Evolutionary conservation across 2,113 vertebrate species (phyloP).

Genomic region (Piprites chloris): DNA sequence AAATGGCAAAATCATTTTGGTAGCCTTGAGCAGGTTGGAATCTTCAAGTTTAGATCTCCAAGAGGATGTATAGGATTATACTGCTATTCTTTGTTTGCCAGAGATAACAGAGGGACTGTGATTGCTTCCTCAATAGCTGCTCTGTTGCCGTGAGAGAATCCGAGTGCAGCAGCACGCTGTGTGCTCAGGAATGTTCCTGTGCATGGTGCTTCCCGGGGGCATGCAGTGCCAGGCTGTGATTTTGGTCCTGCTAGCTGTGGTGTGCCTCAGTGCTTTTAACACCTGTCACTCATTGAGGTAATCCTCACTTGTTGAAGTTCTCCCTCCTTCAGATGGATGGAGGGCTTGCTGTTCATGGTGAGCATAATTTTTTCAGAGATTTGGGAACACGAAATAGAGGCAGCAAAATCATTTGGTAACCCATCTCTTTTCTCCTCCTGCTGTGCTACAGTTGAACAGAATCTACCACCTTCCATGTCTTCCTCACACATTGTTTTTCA

Average conservation of each 20-base stretch:
- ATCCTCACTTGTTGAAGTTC: background rate
- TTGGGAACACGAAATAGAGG: background rate
- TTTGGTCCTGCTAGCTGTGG: rapidly evolving
- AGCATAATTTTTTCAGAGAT: background rate
- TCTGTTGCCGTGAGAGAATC: background rate
- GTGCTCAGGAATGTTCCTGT: rapidly evolving
- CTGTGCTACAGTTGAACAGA: background rate
- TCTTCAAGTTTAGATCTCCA: background rate
- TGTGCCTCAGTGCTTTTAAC: background rate
- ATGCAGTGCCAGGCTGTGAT: rapidly evolving
- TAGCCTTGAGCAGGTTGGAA: background rate
- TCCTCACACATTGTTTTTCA: background rate
- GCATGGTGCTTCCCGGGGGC: background rate
- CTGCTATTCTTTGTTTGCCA: background rate
- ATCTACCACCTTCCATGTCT: background rate
- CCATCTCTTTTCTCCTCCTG: background rate
- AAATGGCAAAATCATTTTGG: background rate
- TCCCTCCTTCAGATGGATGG: rapidly evolving
- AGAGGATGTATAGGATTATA: background rate
- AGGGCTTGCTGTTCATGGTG: background rate
- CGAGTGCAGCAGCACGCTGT: background rate
- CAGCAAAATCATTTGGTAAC: background rate
- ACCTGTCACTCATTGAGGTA: background rate
- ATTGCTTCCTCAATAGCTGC: background rate
- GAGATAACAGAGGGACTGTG: background rate